phyloP scores from a whole-genome alignment of 2,113 vertebrate species.

The Chaetorhynchus papuensis region DNA sequence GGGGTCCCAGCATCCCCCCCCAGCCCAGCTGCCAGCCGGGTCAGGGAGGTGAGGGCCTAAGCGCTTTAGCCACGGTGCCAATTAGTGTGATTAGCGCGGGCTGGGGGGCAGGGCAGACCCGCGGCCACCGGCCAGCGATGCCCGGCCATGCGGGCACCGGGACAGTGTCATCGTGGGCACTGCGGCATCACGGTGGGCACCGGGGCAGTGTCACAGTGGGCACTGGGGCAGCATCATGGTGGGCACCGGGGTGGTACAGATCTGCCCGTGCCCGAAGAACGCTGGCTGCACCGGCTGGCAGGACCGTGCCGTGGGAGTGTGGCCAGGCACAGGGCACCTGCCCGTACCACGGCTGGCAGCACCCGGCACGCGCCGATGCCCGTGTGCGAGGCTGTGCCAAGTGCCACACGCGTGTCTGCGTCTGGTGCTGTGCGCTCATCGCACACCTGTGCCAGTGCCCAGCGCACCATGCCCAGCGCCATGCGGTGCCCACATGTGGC shows the following conservation, averaged over 20 bases:
- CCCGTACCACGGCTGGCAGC: neutral
- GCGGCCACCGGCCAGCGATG: neutral
- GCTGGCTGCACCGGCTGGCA: neutral
- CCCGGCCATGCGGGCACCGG: neutral
- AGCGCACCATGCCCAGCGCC: accelerated
- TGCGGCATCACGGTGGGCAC: neutral
- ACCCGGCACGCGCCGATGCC: neutral
- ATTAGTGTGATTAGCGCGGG: constrained; percentile 9
- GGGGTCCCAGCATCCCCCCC: constrained; percentile 9
- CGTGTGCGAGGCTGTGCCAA: neutral
- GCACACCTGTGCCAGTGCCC: neutral
- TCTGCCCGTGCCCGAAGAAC: neutral
- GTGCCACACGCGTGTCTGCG: neutral
- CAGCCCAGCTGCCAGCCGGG: constrained; percentile 43
- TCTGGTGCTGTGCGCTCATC: neutral
- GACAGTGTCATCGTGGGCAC: neutral
- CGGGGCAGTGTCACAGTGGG: neutral
- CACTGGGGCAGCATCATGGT: neutral
- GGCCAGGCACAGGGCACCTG: neutral
- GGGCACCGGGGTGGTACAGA: neutral
- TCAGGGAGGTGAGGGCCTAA: constrained; percentile 47
- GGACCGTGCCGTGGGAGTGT: accelerated
- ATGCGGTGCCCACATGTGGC: neutral
- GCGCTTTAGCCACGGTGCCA: constrained; percentile 60
- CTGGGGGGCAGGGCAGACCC: constrained; percentile 30